These are phyloP conservation scores for Heliconius hewitsoni DNA, from an alignment of 1,140 invertebrate genomes.

Conservation along the genomic window DNA sequence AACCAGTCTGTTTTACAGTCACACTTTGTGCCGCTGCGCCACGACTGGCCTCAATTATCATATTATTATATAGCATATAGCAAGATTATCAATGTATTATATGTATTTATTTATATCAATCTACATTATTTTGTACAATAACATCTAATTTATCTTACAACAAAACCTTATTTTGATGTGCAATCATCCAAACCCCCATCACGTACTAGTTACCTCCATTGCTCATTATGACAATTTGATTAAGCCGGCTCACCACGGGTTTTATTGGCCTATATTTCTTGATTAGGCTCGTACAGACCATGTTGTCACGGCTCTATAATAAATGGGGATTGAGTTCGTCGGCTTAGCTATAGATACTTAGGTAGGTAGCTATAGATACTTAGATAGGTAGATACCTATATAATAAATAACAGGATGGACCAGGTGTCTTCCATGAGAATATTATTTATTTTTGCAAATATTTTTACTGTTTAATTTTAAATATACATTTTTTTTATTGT, in stretches of 20 bases:
- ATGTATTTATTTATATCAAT: not conserved
- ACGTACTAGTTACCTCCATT: constrained; percentile 45
- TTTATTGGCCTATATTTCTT: constrained; percentile 79
- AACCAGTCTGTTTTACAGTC: too few relatives aligned
- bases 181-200: constrained; percentile 29
- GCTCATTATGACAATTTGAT: constrained; percentile 72
- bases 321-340: constrained; percentile 37
- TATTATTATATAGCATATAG: not conserved
- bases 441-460: not conserved
- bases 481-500: too few relatives aligned
- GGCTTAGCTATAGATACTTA: constrained; percentile 20
- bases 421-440: not conserved
- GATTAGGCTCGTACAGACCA: constrained; percentile 64
- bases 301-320: constrained; percentile 46
- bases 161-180: not conserved
- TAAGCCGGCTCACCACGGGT: constrained; percentile 61
- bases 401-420: not conserved
- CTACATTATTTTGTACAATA: not conserved
- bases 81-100: not conserved
- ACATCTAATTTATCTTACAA: not conserved
- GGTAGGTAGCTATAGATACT: constrained; percentile 2
- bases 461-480: not conserved
- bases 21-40: too few relatives aligned
- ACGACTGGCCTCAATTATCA: too few relatives aligned
- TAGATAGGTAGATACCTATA: not conserved